Percentiles rank a stretch among this genome's conserved stretches.
phyloP scores from a whole-genome alignment of 1,140 invertebrate genomes.

The Drosophila asahinai region DNA sequence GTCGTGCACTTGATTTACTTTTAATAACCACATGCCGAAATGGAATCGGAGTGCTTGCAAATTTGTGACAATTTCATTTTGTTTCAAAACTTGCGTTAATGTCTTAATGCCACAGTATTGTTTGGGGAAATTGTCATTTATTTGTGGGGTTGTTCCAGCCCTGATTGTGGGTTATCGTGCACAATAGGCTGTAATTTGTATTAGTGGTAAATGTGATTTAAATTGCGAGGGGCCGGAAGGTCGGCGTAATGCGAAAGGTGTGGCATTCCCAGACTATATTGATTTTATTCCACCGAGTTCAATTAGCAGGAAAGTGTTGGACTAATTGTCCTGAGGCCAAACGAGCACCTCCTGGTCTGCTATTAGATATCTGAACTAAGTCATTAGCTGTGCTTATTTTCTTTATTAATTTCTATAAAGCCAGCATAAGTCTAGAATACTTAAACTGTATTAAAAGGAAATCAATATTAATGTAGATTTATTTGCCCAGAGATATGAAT shows the following conservation, averaged over 20 bases:
- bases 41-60: conserved; percentile 50
- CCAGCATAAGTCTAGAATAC: too few species aligned
- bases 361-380: background rate
- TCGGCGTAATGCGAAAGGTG: conserved; percentile 9
- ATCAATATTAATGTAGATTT: too few species aligned
- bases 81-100: conserved; percentile 44
- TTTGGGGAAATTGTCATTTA: conserved; percentile 76
- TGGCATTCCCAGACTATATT: conserved; percentile 30
- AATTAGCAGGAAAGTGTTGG: conserved; percentile 17
- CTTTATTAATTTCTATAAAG: too few species aligned
- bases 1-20: conserved; percentile 70
- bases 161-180: conserved; percentile 51
- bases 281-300: conserved; percentile 26
- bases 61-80: conserved; percentile 42
- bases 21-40: conserved; percentile 60
- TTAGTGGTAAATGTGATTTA: conserved; percentile 70
- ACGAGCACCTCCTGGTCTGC: background rate
- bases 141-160: conserved; percentile 28
- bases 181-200: conserved; percentile 59
- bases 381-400: background rate
- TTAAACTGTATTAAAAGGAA: too few species aligned
- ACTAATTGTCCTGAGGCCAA: conserved; percentile 1
- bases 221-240: conserved; percentile 55
- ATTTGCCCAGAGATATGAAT: background rate
- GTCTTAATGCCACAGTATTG: conserved; percentile 57